Evolutionary conservation across 35 echinoderm and acorn worm genomes (phyloP).

Genomic region (Ophiothrix spiculata): DNA sequence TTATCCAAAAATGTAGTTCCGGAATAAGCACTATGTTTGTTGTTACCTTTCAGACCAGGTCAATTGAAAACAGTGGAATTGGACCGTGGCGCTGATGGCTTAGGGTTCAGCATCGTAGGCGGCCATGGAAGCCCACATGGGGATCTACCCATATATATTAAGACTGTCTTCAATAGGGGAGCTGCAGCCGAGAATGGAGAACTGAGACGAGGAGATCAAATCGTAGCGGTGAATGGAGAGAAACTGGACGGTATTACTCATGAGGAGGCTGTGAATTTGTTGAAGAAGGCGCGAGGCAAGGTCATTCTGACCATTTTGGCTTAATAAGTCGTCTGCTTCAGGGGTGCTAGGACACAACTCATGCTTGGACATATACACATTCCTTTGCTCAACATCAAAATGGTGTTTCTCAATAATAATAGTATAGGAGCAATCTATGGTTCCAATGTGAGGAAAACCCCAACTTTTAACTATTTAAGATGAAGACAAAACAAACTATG

Average conservation of each 20-base stretch:
- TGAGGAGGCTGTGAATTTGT: conserved; percentile 68
- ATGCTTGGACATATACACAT: too few relatives aligned
- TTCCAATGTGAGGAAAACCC: too few relatives aligned
- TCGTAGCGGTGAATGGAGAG: conserved; percentile 80
- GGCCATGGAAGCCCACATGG: conserved; percentile 91
- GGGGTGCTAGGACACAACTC: too few relatives aligned
- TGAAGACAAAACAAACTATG: too few relatives aligned
- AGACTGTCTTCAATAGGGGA: conserved; percentile 91
- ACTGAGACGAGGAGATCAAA: conserved; percentile 85
- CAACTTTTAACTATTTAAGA: too few relatives aligned
- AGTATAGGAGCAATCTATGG: too few relatives aligned
- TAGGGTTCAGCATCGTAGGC: conserved; percentile 96
- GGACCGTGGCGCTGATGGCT: conserved; percentile 78
- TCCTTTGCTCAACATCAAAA: too few relatives aligned
- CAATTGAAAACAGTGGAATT: conserved; percentile 69
- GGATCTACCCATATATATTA: conserved; percentile 96
- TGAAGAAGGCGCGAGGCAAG: conserved; percentile 76
- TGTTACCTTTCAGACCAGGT: conserved; percentile 1
- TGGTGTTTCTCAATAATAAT: too few relatives aligned
- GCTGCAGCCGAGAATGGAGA: conserved; percentile 72
- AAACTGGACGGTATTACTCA: conserved; percentile 70
- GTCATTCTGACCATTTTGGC: conserved; percentile 64
- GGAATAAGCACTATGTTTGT: too few relatives aligned
- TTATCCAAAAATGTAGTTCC: too few relatives aligned
- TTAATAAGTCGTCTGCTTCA: too few relatives aligned